Evolutionary conservation across 2,888 invertebrate species (phyloP).

Genomic region (Amblyteles armatorius): DNA sequence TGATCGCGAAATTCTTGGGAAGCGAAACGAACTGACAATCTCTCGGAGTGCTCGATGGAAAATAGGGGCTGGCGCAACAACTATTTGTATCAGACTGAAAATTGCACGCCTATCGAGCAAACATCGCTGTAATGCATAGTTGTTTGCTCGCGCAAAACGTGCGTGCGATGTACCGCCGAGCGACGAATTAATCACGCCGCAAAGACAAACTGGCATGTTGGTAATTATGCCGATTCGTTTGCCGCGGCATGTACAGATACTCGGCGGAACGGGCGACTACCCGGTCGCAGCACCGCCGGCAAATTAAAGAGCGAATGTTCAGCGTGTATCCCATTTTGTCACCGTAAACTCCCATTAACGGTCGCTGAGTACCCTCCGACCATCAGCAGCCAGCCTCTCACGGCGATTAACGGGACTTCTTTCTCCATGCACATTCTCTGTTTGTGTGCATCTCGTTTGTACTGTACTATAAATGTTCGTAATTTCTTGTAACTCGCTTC

Average conservation of each 20-base stretch:
- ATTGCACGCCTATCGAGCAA: background rate
- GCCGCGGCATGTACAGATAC: constrained; percentile 15
- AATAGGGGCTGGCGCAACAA: background rate
- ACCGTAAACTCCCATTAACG: constrained; percentile 68
- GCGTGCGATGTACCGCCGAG: constrained; percentile 12
- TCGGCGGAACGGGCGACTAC: background rate
- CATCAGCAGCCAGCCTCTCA: background rate
- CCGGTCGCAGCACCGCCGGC: constrained; percentile 15
- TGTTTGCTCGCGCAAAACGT: background rate
- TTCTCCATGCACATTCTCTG: background rate
- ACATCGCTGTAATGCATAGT: background rate
- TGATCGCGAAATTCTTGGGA: constrained; percentile 20
- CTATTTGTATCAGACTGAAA: constrained; percentile 6
- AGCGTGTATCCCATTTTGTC: constrained; percentile 64
- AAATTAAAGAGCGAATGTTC: constrained; percentile 47
- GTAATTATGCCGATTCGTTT: constrained; percentile 71
- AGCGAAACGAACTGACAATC: constrained; percentile 37
- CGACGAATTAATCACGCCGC: constrained; percentile 63
- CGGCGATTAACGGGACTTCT: constrained; percentile 25
- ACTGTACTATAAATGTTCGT: background rate
- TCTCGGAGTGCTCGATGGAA: background rate
- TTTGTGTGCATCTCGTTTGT: background rate
- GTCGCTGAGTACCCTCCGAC: background rate
- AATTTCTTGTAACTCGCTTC: background rate
- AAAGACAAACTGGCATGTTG: constrained; percentile 64